These are phyloP conservation scores for Carassius carassius DNA, from an alignment of 2,113 vertebrate genomes.

Conservation along the genomic window DNA sequence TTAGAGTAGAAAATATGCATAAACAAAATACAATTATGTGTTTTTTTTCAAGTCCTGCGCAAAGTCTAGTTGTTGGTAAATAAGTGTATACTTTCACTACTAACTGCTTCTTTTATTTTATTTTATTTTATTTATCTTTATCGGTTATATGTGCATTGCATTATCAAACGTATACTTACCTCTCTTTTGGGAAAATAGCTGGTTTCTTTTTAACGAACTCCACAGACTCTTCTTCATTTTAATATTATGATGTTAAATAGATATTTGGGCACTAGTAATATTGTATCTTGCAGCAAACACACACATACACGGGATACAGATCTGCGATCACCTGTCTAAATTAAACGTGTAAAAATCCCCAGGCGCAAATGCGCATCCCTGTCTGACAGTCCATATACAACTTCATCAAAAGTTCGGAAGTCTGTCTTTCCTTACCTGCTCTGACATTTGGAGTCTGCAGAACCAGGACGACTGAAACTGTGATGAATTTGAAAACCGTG, in stretches of 20 bases:
- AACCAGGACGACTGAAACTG: slow-evolving; percentile 80
- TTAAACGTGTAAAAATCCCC: slow-evolving; percentile 21
- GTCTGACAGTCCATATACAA: slow-evolving; percentile 14
- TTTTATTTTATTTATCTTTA: background rate
- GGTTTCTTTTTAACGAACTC: background rate
- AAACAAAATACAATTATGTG: background rate
- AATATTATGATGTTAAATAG: background rate
- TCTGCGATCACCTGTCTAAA: slow-evolving; percentile 28
- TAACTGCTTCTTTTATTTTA: too few species aligned
- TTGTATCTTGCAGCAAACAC: background rate
- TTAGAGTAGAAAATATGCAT: background rate
- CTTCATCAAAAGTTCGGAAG: slow-evolving; percentile 20
- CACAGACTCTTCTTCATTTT: background rate
- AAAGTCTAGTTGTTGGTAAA: too few species aligned
- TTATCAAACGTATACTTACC: background rate
- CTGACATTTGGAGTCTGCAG: slow-evolving; percentile 81
- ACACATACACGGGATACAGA: background rate
- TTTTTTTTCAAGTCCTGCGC: slow-evolving; percentile 5
- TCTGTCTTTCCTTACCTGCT: slow-evolving; percentile 85
- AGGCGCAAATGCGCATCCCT: slow-evolving; percentile 17
- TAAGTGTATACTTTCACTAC: too few species aligned
- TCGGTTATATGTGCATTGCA: background rate
- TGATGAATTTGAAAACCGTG: slow-evolving; percentile 77
- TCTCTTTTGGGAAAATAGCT: background rate
- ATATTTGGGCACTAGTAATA: background rate